A percentile compares a stretch with the other conserved stretches of the same genome.
Conservation (phyloP, 2,888 invertebrate genomes). For the Blomia tropicalis region DNA sequence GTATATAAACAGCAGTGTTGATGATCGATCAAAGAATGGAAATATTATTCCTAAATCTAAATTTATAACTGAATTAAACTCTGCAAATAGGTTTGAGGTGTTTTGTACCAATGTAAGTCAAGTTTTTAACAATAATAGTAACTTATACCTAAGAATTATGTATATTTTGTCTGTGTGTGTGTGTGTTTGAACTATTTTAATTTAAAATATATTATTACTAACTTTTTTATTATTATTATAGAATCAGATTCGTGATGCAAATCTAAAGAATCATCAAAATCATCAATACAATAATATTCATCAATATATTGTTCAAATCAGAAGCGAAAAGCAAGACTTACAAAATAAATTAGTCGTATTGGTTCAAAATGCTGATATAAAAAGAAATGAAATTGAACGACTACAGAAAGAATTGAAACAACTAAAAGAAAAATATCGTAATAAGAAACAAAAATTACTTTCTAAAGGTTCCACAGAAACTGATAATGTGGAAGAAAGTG, state of each 20-base stretch:
- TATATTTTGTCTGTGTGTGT: too few relatives aligned
- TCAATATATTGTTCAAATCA: slow-evolving; percentile 31
- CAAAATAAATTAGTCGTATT: slow-evolving; percentile 38
- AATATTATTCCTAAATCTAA: too few relatives aligned
- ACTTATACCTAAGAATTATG: too few relatives aligned
- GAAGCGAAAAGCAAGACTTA: slow-evolving; percentile 36
- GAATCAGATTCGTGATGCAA: background rate
- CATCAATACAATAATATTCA: slow-evolving; percentile 23
- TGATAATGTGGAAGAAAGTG: background rate
- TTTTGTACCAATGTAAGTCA: too few relatives aligned
- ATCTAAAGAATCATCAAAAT: slow-evolving; percentile 1
- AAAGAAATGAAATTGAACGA: slow-evolving; percentile 39
- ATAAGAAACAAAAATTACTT: background rate
- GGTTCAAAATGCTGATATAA: slow-evolving; percentile 36
- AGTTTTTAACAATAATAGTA: too few relatives aligned
- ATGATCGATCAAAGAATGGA: too few relatives aligned
- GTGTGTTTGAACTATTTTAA: too few relatives aligned
- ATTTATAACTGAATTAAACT: too few relatives aligned
- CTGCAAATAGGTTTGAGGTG: too few relatives aligned
- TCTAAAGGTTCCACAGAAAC: background rate
- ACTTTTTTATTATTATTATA: background rate
- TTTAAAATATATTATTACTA: too few relatives aligned
- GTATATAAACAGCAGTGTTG: too few relatives aligned
- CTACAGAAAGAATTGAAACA: slow-evolving; percentile 38
- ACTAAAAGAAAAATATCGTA: slow-evolving; percentile 32